Conservation (phyloP, 2,113 vertebrate species). For the Proterorhinus semilunaris region DNA sequence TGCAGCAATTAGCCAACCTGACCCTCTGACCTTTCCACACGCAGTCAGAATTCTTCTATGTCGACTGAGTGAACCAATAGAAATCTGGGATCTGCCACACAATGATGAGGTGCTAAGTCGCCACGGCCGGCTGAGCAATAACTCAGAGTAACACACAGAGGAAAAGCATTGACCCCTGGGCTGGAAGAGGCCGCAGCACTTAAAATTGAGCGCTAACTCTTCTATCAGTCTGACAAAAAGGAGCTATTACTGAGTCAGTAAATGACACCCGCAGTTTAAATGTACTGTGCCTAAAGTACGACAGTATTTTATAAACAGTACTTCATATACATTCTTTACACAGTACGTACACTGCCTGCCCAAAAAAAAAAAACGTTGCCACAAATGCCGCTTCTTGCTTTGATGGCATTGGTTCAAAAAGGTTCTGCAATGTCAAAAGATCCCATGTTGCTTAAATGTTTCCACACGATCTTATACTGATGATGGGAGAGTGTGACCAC, state of each 20-base stretch:
- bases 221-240: not conserved
- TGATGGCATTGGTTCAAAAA: no score
- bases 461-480: no score
- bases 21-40: constrained; percentile 20
- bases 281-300: not conserved
- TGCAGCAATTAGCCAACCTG: constrained; percentile 11
- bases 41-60: constrained; percentile 5
- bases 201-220: constrained; percentile 17
- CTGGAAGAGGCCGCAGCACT: constrained; percentile 21
- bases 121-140: constrained; percentile 23
- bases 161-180: constrained; percentile 28
- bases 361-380: no score
- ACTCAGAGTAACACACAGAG: not conserved
- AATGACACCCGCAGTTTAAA: constrained; percentile 26
- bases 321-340: no score
- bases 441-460: no score
- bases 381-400: no score
- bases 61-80: constrained; percentile 19
- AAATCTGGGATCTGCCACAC: constrained; percentile 20
- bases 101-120: constrained; percentile 21
- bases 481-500: no score
- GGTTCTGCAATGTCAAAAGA: no score
- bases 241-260: constrained; percentile 10
- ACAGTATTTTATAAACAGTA: no score
- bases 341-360: no score